phyloP scores from a whole-genome alignment of 2,113 vertebrate genomes.

The Cyanoliseus patagonus region DNA sequence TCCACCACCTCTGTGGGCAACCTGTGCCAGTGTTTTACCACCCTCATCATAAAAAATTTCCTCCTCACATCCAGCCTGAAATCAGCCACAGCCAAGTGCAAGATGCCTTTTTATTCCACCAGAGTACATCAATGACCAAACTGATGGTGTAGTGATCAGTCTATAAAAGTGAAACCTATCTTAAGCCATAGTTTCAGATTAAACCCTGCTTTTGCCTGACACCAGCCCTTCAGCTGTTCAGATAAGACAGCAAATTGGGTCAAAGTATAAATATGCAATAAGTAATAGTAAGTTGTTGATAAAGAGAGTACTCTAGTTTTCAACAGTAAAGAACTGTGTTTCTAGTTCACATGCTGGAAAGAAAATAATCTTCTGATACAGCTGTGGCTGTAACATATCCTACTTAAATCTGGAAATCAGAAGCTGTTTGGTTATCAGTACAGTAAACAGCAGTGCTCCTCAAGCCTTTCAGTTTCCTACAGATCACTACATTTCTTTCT shows the following conservation, averaged over 20 bases:
- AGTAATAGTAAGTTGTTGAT: neutral
- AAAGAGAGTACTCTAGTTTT: neutral
- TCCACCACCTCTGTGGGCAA: neutral
- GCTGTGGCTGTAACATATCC: neutral
- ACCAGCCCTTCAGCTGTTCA: neutral
- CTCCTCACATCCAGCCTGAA: neutral
- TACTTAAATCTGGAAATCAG: neutral
- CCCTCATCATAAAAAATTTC: neutral
- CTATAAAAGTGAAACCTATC: neutral
- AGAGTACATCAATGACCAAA: neutral
- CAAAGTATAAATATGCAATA: neutral
- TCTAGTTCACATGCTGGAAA: neutral
- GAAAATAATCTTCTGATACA: neutral
- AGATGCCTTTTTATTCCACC: neutral
- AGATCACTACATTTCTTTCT: neutral
- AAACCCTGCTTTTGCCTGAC: neutral
- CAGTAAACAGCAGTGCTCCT: neutral
- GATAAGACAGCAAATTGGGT: neutral
- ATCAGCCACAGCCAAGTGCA: neutral
- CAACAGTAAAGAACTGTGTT: neutral
- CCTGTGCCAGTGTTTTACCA: neutral
- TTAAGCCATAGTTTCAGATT: neutral
- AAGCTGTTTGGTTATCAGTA: neutral
- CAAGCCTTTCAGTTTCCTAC: neutral
- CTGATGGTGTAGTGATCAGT: neutral